Evolutionary conservation across 2,888 invertebrate genomes (phyloP), one percentile per base, ranked within the genome.

Genomic region (Syrphus vitripennis): DNA sequence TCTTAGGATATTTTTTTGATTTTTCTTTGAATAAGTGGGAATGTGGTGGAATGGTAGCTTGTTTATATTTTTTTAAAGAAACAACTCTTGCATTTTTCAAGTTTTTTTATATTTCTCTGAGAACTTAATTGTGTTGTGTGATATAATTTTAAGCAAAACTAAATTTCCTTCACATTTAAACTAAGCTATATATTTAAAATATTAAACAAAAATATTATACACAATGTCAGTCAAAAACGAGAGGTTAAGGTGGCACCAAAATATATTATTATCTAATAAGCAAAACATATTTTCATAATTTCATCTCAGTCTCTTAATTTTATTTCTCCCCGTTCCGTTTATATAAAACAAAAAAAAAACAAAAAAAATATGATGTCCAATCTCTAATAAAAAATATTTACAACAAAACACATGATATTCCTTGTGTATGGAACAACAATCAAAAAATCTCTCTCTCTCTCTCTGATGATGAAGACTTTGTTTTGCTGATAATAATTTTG

Each of bases 401-500:
- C 63, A 16, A 45, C 67, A 69, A n/a, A 19, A 53, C 40, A 10
- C 31, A 61, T 48, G 50, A 10, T 31, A 70, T 63, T 63, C 29
- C 16, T 72, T 67, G 65, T 50, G n/a, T n/a, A n/a, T n/a, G 79
- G 79, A 67, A 67, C 45, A 61, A 34, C 65, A 29, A 71, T 21
- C 34, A n/a, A 61, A 57, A 53, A 34, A n/a, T n/a, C n/a, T n/a
- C n/a, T n/a, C n/a, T n/a, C n/a, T n/a, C n/a, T 48, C 37, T 16
- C 48, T 71, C 71, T 61, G 55, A 61, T 29, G 19, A 63, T 63
- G 74, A 78, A 83, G 83, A 78, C 78, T 83, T 78, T 83, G 83
- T 74, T 83, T 83, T 83, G 83, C 78, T 72, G 83, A 83, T 74
- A 78, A 78, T 78, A 78, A 63, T 78, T 69, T 78, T 55, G 83